A percentile compares a stretch with the other conserved stretches of the same genome.
phyloP scores from a whole-genome alignment of 2,888 invertebrate species.

The Synanthedon vespiformis region DNA sequence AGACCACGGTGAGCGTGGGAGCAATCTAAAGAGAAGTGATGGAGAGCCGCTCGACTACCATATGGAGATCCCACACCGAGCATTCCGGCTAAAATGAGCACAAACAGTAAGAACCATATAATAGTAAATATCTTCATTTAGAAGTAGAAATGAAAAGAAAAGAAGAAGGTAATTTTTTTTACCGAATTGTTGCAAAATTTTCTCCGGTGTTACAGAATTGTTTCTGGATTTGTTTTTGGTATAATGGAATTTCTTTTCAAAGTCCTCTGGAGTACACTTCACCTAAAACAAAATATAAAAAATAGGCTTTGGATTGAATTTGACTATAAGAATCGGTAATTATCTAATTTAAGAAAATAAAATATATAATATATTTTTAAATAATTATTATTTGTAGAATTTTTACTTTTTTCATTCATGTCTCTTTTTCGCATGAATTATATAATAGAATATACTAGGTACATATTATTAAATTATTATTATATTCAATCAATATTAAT shows the following conservation, averaged over 20 bases:
- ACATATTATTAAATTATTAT: too few relatives aligned
- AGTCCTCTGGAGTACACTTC: conserved; percentile 60
- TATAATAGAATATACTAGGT: too few relatives aligned
- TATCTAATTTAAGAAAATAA: too few relatives aligned
- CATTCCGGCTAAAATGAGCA: conserved; percentile 66
- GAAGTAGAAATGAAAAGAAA: background rate
- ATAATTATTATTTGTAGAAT: background rate
- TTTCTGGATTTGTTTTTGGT: conserved; percentile 53
- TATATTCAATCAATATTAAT: too few relatives aligned
- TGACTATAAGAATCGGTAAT: too few relatives aligned
- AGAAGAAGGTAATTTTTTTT: background rate
- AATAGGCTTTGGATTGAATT: too few relatives aligned
- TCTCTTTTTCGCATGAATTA: too few relatives aligned
- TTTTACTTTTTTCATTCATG: too few relatives aligned
- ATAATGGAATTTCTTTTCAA: conserved; percentile 49
- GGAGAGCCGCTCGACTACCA: conserved; percentile 57
- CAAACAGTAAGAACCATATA: background rate
- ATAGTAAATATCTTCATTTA: background rate
- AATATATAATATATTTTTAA: too few relatives aligned
- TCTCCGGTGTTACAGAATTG: conserved; percentile 63
- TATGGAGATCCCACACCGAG: conserved; percentile 55
- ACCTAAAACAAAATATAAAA: conserved; percentile 38
- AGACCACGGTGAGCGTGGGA: conserved; percentile 85
- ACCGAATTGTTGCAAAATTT: conserved; percentile 65
- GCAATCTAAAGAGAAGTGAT: conserved; percentile 85